Base-by-base conservation (phyloP, 2,888 invertebrate species). In the Abscondita cerata region DNA sequence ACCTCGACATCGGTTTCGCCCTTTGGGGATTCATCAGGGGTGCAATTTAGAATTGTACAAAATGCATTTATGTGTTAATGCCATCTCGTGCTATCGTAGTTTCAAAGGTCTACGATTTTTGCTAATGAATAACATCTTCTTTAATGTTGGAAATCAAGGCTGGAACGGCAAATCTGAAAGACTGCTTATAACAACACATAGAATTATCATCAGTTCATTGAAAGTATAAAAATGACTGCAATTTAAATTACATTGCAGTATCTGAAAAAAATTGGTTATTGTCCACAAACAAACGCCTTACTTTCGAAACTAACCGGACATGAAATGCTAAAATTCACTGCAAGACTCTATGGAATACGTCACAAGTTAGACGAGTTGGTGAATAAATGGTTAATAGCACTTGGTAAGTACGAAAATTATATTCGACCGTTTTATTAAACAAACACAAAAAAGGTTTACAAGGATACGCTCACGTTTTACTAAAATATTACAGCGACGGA, bases 231-330 rank as follows among this genome's bases (percentile, higher is more conserved):
- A n/a, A n/a, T n/a, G n/a, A n/a, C n/a, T n/a, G n/a, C n/a, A n/a
- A n/a, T n/a, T n/a, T n/a, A n/a, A n/a, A n/a, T n/a, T n/a, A n/a
- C 66, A 44, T 76, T 75, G 15, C 79, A 91, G 88, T 93, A 91
- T 75, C 82, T 91, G 52, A 83, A 85, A 53, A 83, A 86, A 63
- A 86, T 95, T 75, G 94, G 95, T 18, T 96, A 96, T 80, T 96
- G 96, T 78, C 96, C 96, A 0, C 96, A 96, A 82, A 89, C 89
- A 77, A 89, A 91, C 80, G 93, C 93, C 0, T 80, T 95, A 41
- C 90, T 94, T 72, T 86, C 85, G 55, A 89, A 89, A 72, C 84
- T 93, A 76, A 92, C 93, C 6, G 90, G 92, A 0, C 80, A 84
- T 58, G 89, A 95, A 75, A 90, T 91, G 73, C 80, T 96, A 47